These are phyloP conservation scores for Gibbula magus DNA, from an alignment of 2,888 invertebrate species.

Conservation along the genomic window DNA sequence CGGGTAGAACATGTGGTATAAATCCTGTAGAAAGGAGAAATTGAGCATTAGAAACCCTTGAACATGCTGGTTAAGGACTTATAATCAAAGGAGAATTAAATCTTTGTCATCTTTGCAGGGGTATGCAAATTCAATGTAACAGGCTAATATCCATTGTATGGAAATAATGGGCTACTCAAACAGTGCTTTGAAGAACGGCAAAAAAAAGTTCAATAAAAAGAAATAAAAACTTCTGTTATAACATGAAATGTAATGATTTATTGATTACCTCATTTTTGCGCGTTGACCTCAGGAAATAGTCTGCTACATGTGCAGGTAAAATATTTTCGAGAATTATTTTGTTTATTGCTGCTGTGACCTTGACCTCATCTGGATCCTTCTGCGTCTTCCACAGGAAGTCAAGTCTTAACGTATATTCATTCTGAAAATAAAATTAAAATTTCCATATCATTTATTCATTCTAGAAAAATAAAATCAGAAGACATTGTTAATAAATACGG, in stretches of 20 bases:
- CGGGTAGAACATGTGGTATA: slow-evolving; percentile 95
- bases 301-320: slow-evolving; percentile 95
- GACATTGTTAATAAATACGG: too few relatives aligned
- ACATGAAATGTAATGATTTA: background rate
- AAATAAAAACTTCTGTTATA: background rate
- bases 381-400: slow-evolving; percentile 96
- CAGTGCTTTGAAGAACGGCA: too few relatives aligned
- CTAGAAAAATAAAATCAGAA: too few relatives aligned
- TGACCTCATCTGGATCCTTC: slow-evolving; percentile 88
- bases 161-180: too few relatives aligned
- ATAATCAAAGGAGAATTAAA: too few relatives aligned
- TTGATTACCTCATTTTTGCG: slow-evolving; percentile 71
- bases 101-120: too few relatives aligned
- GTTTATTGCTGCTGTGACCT: slow-evolving; percentile 87
- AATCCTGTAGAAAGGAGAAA: slow-evolving; percentile 80
- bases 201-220: too few relatives aligned
- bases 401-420: slow-evolving; percentile 92
- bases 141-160: too few relatives aligned
- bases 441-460: too few relatives aligned
- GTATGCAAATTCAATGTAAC: too few relatives aligned
- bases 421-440: slow-evolving; percentile 78
- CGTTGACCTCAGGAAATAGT: slow-evolving; percentile 87
- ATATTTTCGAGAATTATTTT: slow-evolving; percentile 97
- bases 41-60: background rate
- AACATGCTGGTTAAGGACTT: too few relatives aligned